A percentile compares a stretch with the other conserved stretches of the same genome.
phyloP scores from a whole-genome alignment of 1,140 invertebrate genomes.

The Pachypeltis micranthus region DNA sequence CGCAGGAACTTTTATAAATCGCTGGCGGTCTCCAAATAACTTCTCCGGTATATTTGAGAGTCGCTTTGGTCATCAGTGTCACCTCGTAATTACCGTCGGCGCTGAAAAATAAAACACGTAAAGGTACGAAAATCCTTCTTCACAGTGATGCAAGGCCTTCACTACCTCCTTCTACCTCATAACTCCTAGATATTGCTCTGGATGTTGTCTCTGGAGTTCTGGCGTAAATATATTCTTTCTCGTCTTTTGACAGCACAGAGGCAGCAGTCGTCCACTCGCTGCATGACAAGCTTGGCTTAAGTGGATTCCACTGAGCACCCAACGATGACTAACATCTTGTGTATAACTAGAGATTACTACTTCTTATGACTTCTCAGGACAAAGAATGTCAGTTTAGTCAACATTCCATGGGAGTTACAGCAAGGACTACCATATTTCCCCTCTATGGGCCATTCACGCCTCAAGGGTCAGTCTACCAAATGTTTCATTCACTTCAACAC shows the following conservation, averaged over 20 bases:
- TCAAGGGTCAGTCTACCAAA: too few relatives aligned
- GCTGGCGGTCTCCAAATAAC: slow-evolving; percentile 96
- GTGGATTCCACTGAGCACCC: too few relatives aligned
- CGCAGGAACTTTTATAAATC: slow-evolving; percentile 96
- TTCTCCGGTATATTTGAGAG: slow-evolving; percentile 75
- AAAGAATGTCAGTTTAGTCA: too few relatives aligned
- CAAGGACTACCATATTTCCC: too few relatives aligned
- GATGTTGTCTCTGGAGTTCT: neutral
- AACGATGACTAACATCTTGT: too few relatives aligned
- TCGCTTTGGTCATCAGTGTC: slow-evolving; percentile 93
- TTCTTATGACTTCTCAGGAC: too few relatives aligned
- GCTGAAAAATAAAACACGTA: slow-evolving; percentile 40
- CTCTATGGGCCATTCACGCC: too few relatives aligned
- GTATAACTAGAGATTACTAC: too few relatives aligned
- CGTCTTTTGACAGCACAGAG: neutral
- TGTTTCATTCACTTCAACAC: too few relatives aligned
- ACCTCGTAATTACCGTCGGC: slow-evolving; percentile 97
- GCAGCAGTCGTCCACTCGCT: too few relatives aligned
- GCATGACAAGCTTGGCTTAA: too few relatives aligned
- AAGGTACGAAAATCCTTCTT: neutral
- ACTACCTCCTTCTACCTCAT: neutral
- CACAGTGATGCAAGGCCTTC: neutral
- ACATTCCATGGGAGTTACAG: too few relatives aligned
- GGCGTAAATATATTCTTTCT: neutral
- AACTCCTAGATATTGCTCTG: neutral